A percentile compares a stretch with the other conserved stretches of the same genome.
These are phyloP conservation scores for Idris sp. DNA, from an alignment of 1,140 invertebrate genomes.

Conservation along the genomic window DNA sequence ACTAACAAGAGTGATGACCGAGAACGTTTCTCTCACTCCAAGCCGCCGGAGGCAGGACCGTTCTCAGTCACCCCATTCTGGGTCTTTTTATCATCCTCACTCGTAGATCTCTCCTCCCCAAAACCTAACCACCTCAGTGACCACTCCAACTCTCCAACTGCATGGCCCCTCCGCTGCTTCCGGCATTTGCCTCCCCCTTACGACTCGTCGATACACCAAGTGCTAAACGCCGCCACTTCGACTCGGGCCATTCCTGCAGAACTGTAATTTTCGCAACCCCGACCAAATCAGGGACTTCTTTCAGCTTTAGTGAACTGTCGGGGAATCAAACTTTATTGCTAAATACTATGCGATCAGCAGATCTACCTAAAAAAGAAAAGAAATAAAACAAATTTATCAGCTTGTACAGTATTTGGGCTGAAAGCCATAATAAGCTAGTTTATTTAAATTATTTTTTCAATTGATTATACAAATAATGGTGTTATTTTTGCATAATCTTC, in stretches of 20 bases:
- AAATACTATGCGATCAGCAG: constrained; percentile 78
- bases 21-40: constrained; percentile 57
- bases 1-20: constrained; percentile 64
- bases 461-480: too few relatives aligned
- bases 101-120: constrained; percentile 69
- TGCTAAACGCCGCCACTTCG: constrained; percentile 71
- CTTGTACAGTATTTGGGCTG: too few relatives aligned
- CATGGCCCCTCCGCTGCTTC: constrained; percentile 39
- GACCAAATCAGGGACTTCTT: constrained; percentile 77
- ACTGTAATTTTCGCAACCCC: constrained; percentile 77
- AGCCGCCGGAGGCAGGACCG: constrained; percentile 54
- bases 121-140: constrained; percentile 66
- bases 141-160: constrained; percentile 58
- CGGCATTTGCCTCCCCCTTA: constrained; percentile 45
- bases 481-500: too few relatives aligned
- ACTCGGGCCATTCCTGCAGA: constrained; percentile 60
- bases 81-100: constrained; percentile 71
- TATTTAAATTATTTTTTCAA: too few relatives aligned
- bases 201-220: constrained; percentile 68
- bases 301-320: constrained; percentile 67
- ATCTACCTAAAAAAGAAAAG: constrained; percentile 58
- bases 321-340: constrained; percentile 78
- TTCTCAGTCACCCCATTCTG: constrained; percentile 58
- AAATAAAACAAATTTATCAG: too few relatives aligned
- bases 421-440: too few relatives aligned